Percentiles rank a stretch among this genome's conserved stretches.
These are phyloP conservation scores for Mesopsocus fuscifrons DNA, from an alignment of 2,888 invertebrate genomes.

Conservation along the genomic window DNA sequence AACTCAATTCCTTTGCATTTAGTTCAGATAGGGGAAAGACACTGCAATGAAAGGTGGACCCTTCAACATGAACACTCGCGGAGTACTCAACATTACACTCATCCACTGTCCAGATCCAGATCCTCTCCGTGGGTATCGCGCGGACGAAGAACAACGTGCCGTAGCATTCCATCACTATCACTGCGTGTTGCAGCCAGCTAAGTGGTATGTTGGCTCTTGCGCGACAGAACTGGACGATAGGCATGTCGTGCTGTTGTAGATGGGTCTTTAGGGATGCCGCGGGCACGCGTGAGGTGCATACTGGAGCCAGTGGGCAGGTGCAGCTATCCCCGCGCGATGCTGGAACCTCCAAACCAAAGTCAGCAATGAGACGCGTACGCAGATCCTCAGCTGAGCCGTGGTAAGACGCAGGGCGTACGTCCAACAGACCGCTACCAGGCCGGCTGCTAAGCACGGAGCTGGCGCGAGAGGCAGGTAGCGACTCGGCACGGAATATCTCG, in stretches of 20 bases:
- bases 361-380: slow-evolving; percentile 11
- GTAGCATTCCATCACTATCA: slow-evolving; percentile 9
- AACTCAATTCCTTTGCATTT: too few species aligned
- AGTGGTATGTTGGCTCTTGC: too few species aligned
- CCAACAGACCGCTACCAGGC: slow-evolving; percentile 2
- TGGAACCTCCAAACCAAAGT: slow-evolving; percentile 12
- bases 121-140: slow-evolving; percentile 6
- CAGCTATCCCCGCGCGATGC: slow-evolving; percentile 12
- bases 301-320: slow-evolving; percentile 10
- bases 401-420: slow-evolving; percentile 11
- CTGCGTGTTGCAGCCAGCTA: slow-evolving; percentile 7
- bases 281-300: too few species aligned
- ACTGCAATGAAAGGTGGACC: too few species aligned
- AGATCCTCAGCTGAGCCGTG: slow-evolving; percentile 13
- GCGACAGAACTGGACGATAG: too few species aligned
- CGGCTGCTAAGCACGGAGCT: background rate
- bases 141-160: slow-evolving; percentile 11
- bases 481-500: slow-evolving; percentile 13
- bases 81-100: too few species aligned
- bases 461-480: background rate
- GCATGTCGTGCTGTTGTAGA: slow-evolving; percentile 14
- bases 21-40: too few species aligned
- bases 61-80: too few species aligned
- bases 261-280: too few species aligned
- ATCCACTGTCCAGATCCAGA: too few species aligned